These are phyloP conservation scores for sheep (Ovis aries) DNA, from an alignment of 2,113 vertebrate genomes.

Conservation along the genomic window DNA sequence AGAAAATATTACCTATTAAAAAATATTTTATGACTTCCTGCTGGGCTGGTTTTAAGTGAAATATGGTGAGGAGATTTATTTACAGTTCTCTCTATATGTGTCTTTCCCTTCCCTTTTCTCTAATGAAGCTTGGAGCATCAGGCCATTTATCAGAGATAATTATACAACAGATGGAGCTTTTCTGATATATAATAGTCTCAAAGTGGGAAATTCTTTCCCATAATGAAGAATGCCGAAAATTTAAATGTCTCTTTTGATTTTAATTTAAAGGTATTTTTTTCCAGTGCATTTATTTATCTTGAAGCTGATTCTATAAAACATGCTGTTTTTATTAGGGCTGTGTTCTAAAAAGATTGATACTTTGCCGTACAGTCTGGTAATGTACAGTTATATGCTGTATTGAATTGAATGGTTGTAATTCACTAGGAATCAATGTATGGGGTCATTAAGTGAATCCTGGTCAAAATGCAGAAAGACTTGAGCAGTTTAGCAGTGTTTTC, in stretches of 20 bases:
- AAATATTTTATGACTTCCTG: slow-evolving; percentile 72
- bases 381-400: not conserved
- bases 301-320: slow-evolving; percentile 55
- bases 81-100: slow-evolving; percentile 67
- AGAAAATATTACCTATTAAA: slow-evolving; percentile 74
- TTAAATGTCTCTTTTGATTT: slow-evolving; percentile 76
- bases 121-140: slow-evolving; percentile 75
- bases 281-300: slow-evolving; percentile 67
- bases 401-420: slow-evolving; percentile 46
- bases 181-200: slow-evolving; percentile 76
- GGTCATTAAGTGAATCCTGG: slow-evolving; percentile 59
- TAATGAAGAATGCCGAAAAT: slow-evolving; percentile 76
- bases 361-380: slow-evolving; percentile 34
- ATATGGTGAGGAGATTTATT: slow-evolving; percentile 76
- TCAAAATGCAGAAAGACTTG: slow-evolving; percentile 23
- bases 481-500: not conserved
- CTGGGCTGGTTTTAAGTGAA: slow-evolving; percentile 75
- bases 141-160: slow-evolving; percentile 81
- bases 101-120: slow-evolving; percentile 65
- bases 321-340: slow-evolving; percentile 52
- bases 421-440: slow-evolving; percentile 36
- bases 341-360: slow-evolving; percentile 57
- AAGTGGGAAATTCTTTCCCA: slow-evolving; percentile 64
- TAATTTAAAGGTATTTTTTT: slow-evolving; percentile 63
- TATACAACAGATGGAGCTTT: slow-evolving; percentile 77